Evolutionary conservation across 2,797 vertebrate genomes (phyloP).

Genomic region (Oceanodroma leucorhoa): DNA sequence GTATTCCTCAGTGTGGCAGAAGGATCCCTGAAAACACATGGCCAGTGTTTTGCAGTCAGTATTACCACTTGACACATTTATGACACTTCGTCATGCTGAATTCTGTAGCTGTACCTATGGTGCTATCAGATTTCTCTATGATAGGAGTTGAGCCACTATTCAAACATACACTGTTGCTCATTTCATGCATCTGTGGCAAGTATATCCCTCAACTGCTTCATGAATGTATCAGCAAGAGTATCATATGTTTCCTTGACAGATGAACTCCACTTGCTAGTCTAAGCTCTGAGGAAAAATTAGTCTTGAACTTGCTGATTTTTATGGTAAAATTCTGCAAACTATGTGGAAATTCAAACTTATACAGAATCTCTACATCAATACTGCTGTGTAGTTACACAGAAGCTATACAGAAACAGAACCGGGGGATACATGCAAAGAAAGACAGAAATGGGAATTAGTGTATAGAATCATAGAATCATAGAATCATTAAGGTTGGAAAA

Average conservation of each 20-base stretch:
- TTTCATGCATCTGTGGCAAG: slow-evolving; percentile 25
- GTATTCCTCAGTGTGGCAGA: background rate
- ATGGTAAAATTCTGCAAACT: background rate
- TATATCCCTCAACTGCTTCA: slow-evolving; percentile 9
- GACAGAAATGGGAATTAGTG: background rate
- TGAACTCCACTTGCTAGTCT: background rate
- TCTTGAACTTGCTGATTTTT: background rate
- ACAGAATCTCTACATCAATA: background rate
- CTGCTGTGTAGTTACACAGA: background rate
- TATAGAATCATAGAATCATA: too few species aligned
- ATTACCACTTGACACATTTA: background rate
- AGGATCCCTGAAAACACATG: background rate
- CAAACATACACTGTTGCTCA: slow-evolving; percentile 20
- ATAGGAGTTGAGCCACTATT: slow-evolving; percentile 2
- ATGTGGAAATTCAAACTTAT: background rate
- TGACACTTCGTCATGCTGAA: background rate
- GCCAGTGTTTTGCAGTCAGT: background rate
- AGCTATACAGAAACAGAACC: background rate
- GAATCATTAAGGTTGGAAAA: too few species aligned
- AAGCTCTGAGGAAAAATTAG: background rate
- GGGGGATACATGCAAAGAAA: background rate
- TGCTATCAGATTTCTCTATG: background rate
- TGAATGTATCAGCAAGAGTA: background rate
- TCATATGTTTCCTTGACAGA: background rate
- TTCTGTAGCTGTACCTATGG: background rate